A percentile compares a stretch with the other conserved stretches of the same genome.
These are phyloP conservation scores for Drosophila acutilabella DNA, from an alignment of 2,888 invertebrate species.

Conservation along the genomic window DNA sequence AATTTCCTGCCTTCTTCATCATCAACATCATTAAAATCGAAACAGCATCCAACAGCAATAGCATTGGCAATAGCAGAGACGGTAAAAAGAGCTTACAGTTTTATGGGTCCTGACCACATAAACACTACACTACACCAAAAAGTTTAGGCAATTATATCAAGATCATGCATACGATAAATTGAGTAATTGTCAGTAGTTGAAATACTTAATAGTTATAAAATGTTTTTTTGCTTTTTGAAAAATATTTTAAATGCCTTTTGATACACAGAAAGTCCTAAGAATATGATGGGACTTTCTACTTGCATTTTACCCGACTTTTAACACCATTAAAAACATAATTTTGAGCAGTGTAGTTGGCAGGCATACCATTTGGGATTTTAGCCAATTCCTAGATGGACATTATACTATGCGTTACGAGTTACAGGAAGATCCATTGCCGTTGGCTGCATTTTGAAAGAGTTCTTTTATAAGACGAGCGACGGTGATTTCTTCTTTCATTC, in stretches of 20 bases:
- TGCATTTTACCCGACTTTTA: too few species aligned
- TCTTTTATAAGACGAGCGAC: conserved; percentile 34
- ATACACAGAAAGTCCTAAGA: too few species aligned
- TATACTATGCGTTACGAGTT: conserved; percentile 50
- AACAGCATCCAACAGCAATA: conserved; percentile 26
- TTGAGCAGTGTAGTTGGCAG: conserved; percentile 1
- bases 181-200: too few species aligned
- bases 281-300: too few species aligned
- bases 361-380: conserved; percentile 56
- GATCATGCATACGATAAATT: too few species aligned
- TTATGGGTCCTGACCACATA: conserved; percentile 68
- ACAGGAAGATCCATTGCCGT: conserved; percentile 68
- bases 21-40: conserved; percentile 59
- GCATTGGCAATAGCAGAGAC: conserved; percentile 20
- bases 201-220: too few species aligned
- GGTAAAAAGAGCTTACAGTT: conserved; percentile 51
- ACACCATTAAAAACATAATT: too few species aligned
- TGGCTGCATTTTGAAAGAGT: conserved; percentile 62
- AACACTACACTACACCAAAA: conserved; percentile 19
- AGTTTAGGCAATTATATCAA: too few species aligned
- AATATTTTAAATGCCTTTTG: too few species aligned
- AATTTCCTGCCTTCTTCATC: conserved; percentile 64
- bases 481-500: conserved; percentile 40
- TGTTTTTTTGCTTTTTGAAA: too few species aligned
- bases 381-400: conserved; percentile 62